Evolutionary conservation across 2,113 vertebrate genomes (phyloP).

Genomic region (Acanthochromis polyacanthus): DNA sequence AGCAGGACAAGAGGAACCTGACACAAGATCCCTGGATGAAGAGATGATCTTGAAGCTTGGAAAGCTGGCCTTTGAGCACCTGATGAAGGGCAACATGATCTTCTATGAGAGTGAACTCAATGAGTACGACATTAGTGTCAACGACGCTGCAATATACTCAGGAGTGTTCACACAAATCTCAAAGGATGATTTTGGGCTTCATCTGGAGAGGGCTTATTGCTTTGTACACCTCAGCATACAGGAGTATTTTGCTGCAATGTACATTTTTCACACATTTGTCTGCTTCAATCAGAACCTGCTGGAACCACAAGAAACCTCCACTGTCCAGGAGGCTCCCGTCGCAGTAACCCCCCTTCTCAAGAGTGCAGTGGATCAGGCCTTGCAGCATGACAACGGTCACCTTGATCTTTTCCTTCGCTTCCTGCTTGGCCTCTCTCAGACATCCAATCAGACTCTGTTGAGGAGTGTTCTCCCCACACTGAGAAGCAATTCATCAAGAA

Average conservation of each 20-base stretch:
- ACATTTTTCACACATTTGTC: slow-evolving; percentile 26
- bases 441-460: slow-evolving; percentile 23
- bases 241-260: slow-evolving; percentile 49
- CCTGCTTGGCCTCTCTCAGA: slow-evolving; percentile 46
- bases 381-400: slow-evolving; percentile 32
- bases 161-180: slow-evolving; percentile 50
- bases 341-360: not conserved
- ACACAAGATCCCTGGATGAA: not conserved
- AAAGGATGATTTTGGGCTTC: not conserved
- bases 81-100: slow-evolving; percentile 48
- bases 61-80: slow-evolving; percentile 49
- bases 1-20: not conserved
- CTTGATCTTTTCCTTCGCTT: slow-evolving; percentile 51
- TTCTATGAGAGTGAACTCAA: slow-evolving; percentile 42
- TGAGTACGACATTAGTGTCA: not conserved
- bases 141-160: slow-evolving; percentile 22
- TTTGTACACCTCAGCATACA: slow-evolving; percentile 56
- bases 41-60: slow-evolving; percentile 47
- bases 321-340: not conserved
- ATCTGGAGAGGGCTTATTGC: slow-evolving; percentile 13
- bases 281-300: slow-evolving; percentile 16
- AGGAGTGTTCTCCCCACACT: slow-evolving; percentile 18
- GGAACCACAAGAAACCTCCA: not conserved
- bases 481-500: not conserved
- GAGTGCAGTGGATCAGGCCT: slow-evolving; percentile 42